phyloP scores from a whole-genome alignment of 2,888 invertebrate genomes.

The Hoplodrina ambigua region DNA sequence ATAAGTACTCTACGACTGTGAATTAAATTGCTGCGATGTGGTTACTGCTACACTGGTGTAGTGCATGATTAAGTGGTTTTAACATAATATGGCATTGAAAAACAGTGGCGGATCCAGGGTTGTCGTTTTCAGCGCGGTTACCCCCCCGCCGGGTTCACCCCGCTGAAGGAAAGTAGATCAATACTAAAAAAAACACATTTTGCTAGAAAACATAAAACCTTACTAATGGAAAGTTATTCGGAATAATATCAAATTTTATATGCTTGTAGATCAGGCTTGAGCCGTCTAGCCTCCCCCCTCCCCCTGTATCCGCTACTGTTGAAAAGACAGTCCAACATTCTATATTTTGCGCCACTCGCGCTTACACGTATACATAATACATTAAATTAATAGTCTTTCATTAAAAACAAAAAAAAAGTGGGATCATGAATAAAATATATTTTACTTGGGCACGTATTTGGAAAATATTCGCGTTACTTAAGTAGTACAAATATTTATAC shows the following conservation, averaged over 20 bases:
- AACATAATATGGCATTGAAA: not conserved
- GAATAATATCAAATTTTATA: no score
- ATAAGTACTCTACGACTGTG: constrained; percentile 5
- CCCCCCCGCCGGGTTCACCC: no score
- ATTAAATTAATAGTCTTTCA: constrained; percentile 15
- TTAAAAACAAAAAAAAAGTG: constrained; percentile 32
- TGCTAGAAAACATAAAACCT: no score
- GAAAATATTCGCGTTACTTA: not conserved
- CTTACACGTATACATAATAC: not conserved
- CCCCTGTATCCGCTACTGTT: no score
- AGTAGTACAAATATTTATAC: not conserved
- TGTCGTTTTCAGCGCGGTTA: no score
- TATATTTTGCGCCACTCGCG: not conserved
- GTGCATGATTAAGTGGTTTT: not conserved
- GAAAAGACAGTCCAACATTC: not conserved
- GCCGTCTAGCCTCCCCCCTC: no score
- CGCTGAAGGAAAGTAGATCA: no score
- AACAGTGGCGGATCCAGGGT: no score
- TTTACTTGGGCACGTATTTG: not conserved
- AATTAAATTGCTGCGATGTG: constrained; percentile 5
- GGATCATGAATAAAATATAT: constrained; percentile 43
- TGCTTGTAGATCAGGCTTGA: no score
- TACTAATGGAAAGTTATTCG: no score
- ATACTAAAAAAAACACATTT: no score
- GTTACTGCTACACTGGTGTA: not conserved